Evolutionary conservation across 2,888 invertebrate genomes (phyloP), one percentile per base, ranked within the genome.

Genomic region (Macrostomum cliftonense): DNA sequence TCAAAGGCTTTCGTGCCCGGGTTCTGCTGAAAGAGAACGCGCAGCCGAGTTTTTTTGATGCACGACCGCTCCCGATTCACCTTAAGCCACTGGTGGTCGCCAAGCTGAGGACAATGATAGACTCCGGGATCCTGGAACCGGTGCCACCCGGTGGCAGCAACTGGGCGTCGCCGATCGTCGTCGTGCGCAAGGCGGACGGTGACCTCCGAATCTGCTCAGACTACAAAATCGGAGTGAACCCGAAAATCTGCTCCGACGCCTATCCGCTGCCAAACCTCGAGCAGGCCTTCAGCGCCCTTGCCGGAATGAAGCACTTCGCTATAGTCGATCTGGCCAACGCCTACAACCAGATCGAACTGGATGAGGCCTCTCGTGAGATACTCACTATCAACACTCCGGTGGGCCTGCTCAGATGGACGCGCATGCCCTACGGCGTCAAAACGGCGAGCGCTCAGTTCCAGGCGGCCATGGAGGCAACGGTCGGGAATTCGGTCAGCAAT

Each of bases 391-490:
- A 46, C 28, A 47, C 47, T 4, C 47, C 47, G 5, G 11, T 47
- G 9, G 47, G 47, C 28, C 28, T 47, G 48, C 16, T 47, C 19
- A 17, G 47, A 47, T 47, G 47, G 47, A 47, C 46, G 14, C 40
- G 47, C 14, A 45, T 47, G 17, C 47, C 47, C 5, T 47, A 48
- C 28, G 47, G 47, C 19, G 48, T 47, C 5, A 47, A 47, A 12
- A 47, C 47, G 14, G 47, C 47, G 5, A 47, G 47, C 17, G 47
- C 47, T 2, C n/a, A 47, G 17, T 47, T 47, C 48, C 45, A 47
- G 28, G 20, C 19, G 7, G 47, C 42, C 28, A 47, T 47, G n/a
- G 17, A 47, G 42, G 14, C 16, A 14, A 42, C 42, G 14, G 14
- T 47, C 19, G 21, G 47, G 7, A 16, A 12, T 47, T 9, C 16